Evolutionary conservation across 2,113 vertebrate genomes (phyloP).

Genomic region (Pholis gunnellus): DNA sequence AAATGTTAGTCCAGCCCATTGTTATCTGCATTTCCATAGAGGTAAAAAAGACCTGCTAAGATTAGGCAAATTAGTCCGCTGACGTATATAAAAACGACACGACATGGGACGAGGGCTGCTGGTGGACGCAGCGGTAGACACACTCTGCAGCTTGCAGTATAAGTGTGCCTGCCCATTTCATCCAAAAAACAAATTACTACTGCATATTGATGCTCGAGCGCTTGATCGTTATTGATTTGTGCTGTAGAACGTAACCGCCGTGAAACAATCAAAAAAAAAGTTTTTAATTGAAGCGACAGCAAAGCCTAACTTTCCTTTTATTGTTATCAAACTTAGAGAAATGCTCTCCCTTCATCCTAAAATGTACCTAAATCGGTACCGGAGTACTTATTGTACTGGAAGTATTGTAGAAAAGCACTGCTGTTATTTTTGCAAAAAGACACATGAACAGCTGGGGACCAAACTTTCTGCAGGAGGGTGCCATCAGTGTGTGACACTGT

Average conservation of each 20-base stretch:
- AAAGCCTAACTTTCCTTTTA: not conserved
- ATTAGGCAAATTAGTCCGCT: not conserved
- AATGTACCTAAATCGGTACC: not conserved
- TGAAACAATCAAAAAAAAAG: not conserved
- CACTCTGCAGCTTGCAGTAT: no score
- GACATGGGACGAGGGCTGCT: not conserved
- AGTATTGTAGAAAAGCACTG: slow-evolving; percentile 19
- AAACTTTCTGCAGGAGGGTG: slow-evolving; percentile 32
- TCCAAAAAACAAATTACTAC: not conserved
- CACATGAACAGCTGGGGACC: slow-evolving; percentile 38
- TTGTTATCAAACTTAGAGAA: not conserved
- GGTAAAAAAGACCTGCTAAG: not conserved
- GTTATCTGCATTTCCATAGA: not conserved
- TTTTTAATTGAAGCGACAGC: not conserved
- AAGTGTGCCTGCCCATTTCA: not conserved
- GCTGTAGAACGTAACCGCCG: not conserved
- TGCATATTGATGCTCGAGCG: not conserved
- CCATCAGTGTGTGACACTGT: slow-evolving; percentile 16
- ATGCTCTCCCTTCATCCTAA: not conserved
- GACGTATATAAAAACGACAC: not conserved
- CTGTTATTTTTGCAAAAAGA: slow-evolving; percentile 43
- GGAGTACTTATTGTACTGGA: not conserved
- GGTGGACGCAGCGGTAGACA: not conserved
- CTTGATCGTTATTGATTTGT: not conserved
- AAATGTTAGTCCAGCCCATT: not conserved